Evolutionary conservation across 2,113 vertebrate genomes (phyloP).

Genomic region (human (Homo sapiens)): GRCh38 chr2:45561001-45561500

Average conservation of each 20-base stretch:
- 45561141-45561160: background rate
- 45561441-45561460: background rate
- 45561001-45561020: too few species aligned
- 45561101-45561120: background rate
- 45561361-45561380: background rate
- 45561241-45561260: background rate
- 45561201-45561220: background rate
- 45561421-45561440: background rate
- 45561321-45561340: background rate
- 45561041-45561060: too few species aligned
- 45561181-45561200: background rate
- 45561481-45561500: background rate
- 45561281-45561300: background rate
- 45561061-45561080: too few species aligned
- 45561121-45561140: background rate
- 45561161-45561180: background rate
- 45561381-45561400: background rate
- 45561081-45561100: too few species aligned
- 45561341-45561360: background rate
- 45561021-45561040: too few species aligned
- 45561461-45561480: background rate
- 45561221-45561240: background rate
- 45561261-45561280: background rate
- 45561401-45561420: background rate
- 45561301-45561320: background rate